Evolutionary conservation across 35 echinoderm and acorn worm genomes (phyloP).

Genomic region (Ophioderma brevispina): DNA sequence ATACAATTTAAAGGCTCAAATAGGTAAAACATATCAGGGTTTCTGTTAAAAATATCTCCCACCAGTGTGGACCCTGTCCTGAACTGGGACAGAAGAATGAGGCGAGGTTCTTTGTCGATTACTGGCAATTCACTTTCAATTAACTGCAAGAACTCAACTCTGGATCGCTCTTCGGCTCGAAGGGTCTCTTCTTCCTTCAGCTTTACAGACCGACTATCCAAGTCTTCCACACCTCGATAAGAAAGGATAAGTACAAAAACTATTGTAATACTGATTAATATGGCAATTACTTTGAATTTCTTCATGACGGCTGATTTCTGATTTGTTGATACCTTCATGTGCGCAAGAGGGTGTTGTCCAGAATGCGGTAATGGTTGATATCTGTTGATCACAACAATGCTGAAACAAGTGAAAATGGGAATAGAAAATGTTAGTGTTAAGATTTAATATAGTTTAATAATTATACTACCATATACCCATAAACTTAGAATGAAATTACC

Average conservation of each 20-base stretch:
- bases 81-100: constrained; percentile 60
- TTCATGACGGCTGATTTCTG: too few relatives aligned
- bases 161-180: background rate
- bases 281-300: background rate
- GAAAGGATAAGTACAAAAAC: background rate
- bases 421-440: too few relatives aligned
- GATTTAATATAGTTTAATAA: too few relatives aligned
- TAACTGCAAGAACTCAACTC: too few relatives aligned
- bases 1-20: constrained; percentile 59
- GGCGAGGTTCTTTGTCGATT: background rate
- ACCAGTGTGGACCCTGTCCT: constrained; percentile 76
- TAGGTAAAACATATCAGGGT: constrained; percentile 63
- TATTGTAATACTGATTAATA: background rate
- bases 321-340: too few relatives aligned
- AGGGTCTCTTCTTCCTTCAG: background rate
- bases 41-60: constrained; percentile 91
- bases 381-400: too few relatives aligned
- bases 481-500: too few relatives aligned
- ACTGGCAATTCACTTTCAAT: background rate
- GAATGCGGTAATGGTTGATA: too few relatives aligned
- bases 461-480: too few relatives aligned
- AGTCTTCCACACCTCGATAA: background rate
- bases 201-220: background rate
- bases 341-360: too few relatives aligned
- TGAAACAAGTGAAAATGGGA: too few relatives aligned